Base-by-base conservation (phyloP, 2,888 invertebrate genomes). In the Macaria notata region DNA sequence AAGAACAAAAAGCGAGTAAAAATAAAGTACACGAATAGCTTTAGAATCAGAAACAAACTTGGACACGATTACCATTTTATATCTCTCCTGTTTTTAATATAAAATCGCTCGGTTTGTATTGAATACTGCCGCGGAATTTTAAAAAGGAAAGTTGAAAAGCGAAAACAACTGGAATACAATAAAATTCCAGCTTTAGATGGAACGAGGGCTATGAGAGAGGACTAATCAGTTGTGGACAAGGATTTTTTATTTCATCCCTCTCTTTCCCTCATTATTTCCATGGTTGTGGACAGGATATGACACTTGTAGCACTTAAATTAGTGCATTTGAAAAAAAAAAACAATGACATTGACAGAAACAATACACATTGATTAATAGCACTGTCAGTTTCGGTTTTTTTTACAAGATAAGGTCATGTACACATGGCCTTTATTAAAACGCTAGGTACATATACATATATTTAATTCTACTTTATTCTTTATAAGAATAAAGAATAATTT, bases 71-170 rank as follows among this genome's bases (percentile, higher is more conserved):
- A 42, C 41, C 46, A 31, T 53, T 48, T 57, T 58, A 54, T 49
- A 59, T 59, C 60, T 39, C 47, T 63, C 56, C 62, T 64, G 64
- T 66, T 68, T 66, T 69, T 64, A 70, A 70, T 74, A 57, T 29
- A 70, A 69, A 74, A 73, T 72, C 59, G 65, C 60, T 63, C 53
- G 58, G 55, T 54, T 39, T 46, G 49, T 55, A 59, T 64, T 59
- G 54, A 46, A 53, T 49, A 64, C 63, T 49, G 36, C 48, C 59
- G 43, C 46, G 46, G 65, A 68, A 68, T 68, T 59, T 64, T 49
- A 56, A 65, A 63, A 59, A 53, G 49, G 51, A 42, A 43, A 47
- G 9, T 52, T 46, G 9, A 54, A 56, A 61, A 61, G 56, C 49
- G 49, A 49, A 61, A 59, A 56, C 57, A 59, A 54, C 41, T 49